Percentiles rank a stretch among this genome's conserved stretches.
These are phyloP conservation scores for Flabesymbios commensalis DNA, from an alignment of 2,888 invertebrate genomes.

Conservation along the genomic window DNA sequence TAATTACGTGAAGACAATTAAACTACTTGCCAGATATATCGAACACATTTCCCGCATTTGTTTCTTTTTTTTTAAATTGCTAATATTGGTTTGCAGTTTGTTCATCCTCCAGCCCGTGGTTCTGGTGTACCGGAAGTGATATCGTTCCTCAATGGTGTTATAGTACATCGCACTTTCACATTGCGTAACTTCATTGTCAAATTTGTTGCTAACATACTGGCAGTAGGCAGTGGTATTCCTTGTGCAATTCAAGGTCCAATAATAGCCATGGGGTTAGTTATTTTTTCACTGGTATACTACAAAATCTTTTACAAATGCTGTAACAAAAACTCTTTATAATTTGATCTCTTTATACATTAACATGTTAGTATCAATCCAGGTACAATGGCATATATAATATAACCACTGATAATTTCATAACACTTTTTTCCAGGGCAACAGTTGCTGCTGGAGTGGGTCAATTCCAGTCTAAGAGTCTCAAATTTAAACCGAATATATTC, in stretches of 20 bases:
- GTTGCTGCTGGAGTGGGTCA: slow-evolving; percentile 39
- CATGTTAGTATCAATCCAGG: too few relatives aligned
- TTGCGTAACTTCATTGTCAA: slow-evolving; percentile 36
- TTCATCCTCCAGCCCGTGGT: slow-evolving; percentile 37
- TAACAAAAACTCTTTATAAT: too few relatives aligned
- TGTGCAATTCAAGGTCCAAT: slow-evolving; percentile 32
- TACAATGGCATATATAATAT: too few relatives aligned
- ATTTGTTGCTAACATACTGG: slow-evolving; percentile 27
- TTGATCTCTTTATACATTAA: too few relatives aligned
- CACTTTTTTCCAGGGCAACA: slow-evolving; percentile 33
- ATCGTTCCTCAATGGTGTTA: slow-evolving; percentile 37
- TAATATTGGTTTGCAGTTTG: slow-evolving; percentile 20
- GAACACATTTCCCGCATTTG: too few relatives aligned
- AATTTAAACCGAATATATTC: slow-evolving; percentile 32
- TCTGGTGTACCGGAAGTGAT: slow-evolving; percentile 37
- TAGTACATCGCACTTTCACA: slow-evolving; percentile 29
- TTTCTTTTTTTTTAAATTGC: background rate
- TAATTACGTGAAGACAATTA: too few relatives aligned
- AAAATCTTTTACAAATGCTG: too few relatives aligned
- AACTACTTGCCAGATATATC: too few relatives aligned
- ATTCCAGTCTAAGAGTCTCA: slow-evolving; percentile 36
- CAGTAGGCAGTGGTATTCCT: slow-evolving; percentile 35
- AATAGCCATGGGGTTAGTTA: slow-evolving; percentile 33
- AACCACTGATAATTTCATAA: too few relatives aligned
- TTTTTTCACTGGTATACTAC: too few relatives aligned